Conservation (phyloP, 2,113 vertebrate species). For the Scomber scombrus region DNA sequence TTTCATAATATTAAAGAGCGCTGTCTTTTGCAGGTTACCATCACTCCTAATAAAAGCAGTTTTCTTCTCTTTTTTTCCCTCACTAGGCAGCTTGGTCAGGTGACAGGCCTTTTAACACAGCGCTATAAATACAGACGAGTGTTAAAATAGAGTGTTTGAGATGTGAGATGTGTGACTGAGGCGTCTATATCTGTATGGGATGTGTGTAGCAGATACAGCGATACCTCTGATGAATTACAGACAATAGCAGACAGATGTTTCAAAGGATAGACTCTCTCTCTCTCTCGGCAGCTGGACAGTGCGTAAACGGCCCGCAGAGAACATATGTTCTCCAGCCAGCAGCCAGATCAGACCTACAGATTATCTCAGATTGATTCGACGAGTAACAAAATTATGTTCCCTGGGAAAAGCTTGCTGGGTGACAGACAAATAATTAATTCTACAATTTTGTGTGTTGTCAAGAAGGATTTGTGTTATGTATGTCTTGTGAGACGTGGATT, state of each 20-base stretch:
- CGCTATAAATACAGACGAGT: slow-evolving; percentile 77
- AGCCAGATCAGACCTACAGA: slow-evolving; percentile 56
- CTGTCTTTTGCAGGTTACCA: slow-evolving; percentile 47
- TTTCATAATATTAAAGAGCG: slow-evolving; percentile 64
- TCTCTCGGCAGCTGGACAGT: slow-evolving; percentile 57
- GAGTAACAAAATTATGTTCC: slow-evolving; percentile 47
- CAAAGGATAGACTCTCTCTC: slow-evolving; percentile 22
- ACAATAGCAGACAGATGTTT: slow-evolving; percentile 63
- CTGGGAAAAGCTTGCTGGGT: slow-evolving; percentile 21
- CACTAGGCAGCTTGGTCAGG: slow-evolving; percentile 64
- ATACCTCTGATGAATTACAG: slow-evolving; percentile 56
- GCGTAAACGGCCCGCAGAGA: slow-evolving; percentile 33
- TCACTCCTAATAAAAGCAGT: slow-evolving; percentile 65
- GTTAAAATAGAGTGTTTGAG: slow-evolving; percentile 80
- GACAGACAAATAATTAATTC: slow-evolving; percentile 49
- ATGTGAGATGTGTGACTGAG: slow-evolving; percentile 65
- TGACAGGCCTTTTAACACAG: slow-evolving; percentile 75
- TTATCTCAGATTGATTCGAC: slow-evolving; percentile 67
- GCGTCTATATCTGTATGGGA: slow-evolving; percentile 49
- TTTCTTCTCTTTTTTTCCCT: slow-evolving; percentile 43
- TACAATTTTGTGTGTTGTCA: slow-evolving; percentile 33
- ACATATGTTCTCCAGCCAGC: slow-evolving; percentile 62
- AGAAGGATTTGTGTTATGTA: slow-evolving; percentile 39
- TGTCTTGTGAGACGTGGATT: slow-evolving; percentile 21
- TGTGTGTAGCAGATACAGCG: slow-evolving; percentile 49